Evolutionary conservation across 1,140 invertebrate genomes (phyloP).

Genomic region (Latrodectus geometricus): DNA sequence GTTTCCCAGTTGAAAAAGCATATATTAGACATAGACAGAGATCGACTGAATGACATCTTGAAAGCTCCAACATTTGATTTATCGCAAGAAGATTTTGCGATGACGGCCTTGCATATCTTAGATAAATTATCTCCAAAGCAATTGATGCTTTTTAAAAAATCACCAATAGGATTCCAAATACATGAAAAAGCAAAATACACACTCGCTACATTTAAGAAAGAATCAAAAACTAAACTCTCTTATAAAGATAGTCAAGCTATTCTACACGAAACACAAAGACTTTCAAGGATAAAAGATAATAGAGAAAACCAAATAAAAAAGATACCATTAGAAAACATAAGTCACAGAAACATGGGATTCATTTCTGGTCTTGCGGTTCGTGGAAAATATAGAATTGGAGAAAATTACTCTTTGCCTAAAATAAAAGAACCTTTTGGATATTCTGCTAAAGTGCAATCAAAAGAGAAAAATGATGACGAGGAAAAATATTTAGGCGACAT

Average conservation of each 20-base stretch:
- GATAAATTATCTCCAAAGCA: conserved; percentile 17
- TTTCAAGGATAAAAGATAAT: not conserved
- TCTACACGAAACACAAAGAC: not conserved
- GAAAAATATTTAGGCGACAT: not conserved
- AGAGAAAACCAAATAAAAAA: not conserved
- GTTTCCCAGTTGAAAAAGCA: not conserved
- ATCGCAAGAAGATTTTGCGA: conserved; percentile 2
- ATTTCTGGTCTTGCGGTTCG: conserved; percentile 29
- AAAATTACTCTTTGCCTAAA: conserved; percentile 15
- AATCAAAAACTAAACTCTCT: conserved; percentile 22
- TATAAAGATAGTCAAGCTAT: conserved; percentile 31
- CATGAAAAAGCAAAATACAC: conserved; percentile 25
- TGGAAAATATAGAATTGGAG: conserved; percentile 29
- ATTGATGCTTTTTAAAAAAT: conserved; percentile 21
- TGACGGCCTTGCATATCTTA: conserved; percentile 2
- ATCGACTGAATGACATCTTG: conserved; percentile 5
- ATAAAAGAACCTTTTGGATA: conserved; percentile 34
- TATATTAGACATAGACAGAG: not conserved
- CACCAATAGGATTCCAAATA: conserved; percentile 22
- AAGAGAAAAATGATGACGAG: not conserved
- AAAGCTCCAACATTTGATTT: conserved; percentile 19
- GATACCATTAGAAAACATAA: conserved; percentile 12
- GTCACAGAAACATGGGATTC: conserved; percentile 54
- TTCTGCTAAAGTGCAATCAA: not conserved
- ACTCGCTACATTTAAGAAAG: not conserved